Evolutionary conservation across 2,797 vertebrate species (phyloP), one percentile per base, ranked within the genome.

Genomic region (Gymnoscopelus braueri): DNA sequence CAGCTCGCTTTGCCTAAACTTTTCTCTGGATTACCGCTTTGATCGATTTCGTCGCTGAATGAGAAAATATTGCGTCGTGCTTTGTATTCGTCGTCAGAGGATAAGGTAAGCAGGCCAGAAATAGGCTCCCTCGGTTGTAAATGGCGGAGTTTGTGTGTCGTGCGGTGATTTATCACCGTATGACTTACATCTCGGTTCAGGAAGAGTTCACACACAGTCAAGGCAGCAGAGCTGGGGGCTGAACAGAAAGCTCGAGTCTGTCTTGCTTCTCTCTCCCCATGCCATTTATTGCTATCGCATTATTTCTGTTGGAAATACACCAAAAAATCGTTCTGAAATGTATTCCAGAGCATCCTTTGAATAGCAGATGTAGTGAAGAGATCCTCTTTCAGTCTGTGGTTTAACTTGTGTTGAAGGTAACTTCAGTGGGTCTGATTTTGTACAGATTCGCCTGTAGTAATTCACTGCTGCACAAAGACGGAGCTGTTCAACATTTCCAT

Each of bases 161-260:
- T 94, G 93, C 90, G 92, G 96, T 99, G 98, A 99, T 99, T 99
- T 99, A 99, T 98, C 96, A 96, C 96, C 94, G 94, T 94, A 95
- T 88, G 96, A 97, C 97, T 97, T 96, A 95, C 96, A 98, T 97
- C 96, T 97, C 96, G 96, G 98, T 99, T 99, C 98, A 99, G 96
- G 96, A 96, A 99, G 96, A 99, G 97, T 99, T 99, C 97, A 98
- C 96, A 95, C 90, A 83, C 86, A 78, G 75, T 69, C 63, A 77
- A 23, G 57, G 49, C 77, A 72, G 58, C 75, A 82, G 87, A 85
- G 87, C 86, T 77, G 77, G 76, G 83, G 76, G 86, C 75, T 81
- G 77, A 24, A 77, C 80, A 63, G 68, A 75, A 61, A 76, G 74
- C 72, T 81, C 69, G 3, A 81, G 72, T 63, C 84, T 87, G 84